Conservation (phyloP, 2,888 invertebrate species). For the Plagodis pulveraria region DNA sequence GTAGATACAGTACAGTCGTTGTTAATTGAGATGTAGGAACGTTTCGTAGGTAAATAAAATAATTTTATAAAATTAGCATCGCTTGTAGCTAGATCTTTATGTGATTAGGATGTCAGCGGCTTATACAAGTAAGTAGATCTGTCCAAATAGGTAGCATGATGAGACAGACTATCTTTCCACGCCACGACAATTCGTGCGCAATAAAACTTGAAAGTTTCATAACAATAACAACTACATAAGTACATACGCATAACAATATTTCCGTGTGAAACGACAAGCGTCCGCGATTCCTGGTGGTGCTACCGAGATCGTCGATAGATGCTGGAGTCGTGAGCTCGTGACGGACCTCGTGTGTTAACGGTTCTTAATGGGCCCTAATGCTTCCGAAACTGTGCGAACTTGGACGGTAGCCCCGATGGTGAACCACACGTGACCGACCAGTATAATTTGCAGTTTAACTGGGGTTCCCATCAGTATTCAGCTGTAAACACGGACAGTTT, state of each 20-base stretch:
- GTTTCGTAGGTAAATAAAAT: neutral
- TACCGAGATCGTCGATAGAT: constrained; percentile 82
- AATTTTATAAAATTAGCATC: no score
- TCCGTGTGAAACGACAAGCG: constrained; percentile 75
- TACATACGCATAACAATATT: constrained; percentile 52
- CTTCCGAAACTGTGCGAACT: constrained; percentile 85
- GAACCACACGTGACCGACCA: constrained; percentile 76
- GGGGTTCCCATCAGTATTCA: constrained; percentile 8
- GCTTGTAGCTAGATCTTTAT: no score
- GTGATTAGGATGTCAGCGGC: no score
- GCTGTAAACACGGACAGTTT: neutral
- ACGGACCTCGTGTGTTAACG: constrained; percentile 80
- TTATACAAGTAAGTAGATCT: neutral
- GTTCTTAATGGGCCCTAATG: constrained; percentile 84
- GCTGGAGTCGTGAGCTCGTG: constrained; percentile 79
- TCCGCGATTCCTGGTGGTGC: constrained; percentile 63
- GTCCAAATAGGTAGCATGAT: neutral
- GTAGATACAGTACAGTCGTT: neutral
- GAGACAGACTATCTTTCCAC: neutral
- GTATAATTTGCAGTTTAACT: constrained; percentile 75
- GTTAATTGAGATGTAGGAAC: neutral
- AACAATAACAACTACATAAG: constrained; percentile 31
- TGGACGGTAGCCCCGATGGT: constrained; percentile 76
- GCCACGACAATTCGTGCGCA: constrained; percentile 56
- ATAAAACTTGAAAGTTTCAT: constrained; percentile 46